These are phyloP conservation scores for Erinaceus europaeus DNA, from an alignment of 2,113 vertebrate species.

Conservation along the genomic window DNA sequence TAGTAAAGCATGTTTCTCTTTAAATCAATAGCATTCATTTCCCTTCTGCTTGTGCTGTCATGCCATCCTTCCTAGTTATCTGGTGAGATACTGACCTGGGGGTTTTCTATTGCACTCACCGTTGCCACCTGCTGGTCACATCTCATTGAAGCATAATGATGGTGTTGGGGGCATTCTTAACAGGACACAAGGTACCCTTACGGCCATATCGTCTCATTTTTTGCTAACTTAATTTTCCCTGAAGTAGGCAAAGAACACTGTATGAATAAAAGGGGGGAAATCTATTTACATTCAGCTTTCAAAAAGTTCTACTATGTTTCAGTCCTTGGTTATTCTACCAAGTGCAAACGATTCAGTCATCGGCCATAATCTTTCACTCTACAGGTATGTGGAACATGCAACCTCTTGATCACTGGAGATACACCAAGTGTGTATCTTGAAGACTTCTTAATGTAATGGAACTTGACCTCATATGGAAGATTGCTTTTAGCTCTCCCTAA, in stretches of 20 bases:
- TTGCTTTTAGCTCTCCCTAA: conserved; percentile 2
- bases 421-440: neutral
- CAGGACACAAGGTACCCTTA: neutral
- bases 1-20: neutral
- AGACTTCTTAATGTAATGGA: neutral
- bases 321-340: neutral
- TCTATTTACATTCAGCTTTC: neutral
- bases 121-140: conserved; percentile 76
- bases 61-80: neutral
- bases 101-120: conserved; percentile 45
- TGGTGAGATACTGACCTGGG: neutral
- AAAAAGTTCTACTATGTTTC: neutral
- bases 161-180: neutral
- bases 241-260: neutral
- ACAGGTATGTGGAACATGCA: no score
- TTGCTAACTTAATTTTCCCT: neutral
- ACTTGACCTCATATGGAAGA: neutral
- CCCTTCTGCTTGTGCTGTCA: neutral
- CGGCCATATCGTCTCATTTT: neutral
- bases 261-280: neutral
- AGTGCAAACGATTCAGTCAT: neutral
- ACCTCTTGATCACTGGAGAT: neutral
- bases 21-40: neutral
- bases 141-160: neutral
- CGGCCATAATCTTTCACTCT: neutral